phyloP scores from a whole-genome alignment of 2,797 vertebrate species.

The Prionace glauca region DNA sequence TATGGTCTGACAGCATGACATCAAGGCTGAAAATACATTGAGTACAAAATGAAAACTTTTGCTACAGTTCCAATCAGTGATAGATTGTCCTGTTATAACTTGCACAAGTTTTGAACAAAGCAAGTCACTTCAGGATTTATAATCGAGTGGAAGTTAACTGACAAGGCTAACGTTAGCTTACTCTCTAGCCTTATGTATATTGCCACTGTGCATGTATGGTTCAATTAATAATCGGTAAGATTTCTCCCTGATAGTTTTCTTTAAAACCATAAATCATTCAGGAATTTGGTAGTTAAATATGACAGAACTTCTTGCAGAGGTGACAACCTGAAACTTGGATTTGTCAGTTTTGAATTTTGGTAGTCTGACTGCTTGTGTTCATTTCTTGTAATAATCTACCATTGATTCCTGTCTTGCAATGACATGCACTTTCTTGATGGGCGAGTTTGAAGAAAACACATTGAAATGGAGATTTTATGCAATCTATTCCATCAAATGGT shows the following conservation, averaged over 20 bases:
- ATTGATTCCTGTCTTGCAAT: neutral
- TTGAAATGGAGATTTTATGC: conserved; percentile 27
- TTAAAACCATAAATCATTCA: neutral
- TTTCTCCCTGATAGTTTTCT: neutral
- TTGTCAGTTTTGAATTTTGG: neutral
- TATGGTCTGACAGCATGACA: neutral
- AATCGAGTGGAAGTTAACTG: neutral
- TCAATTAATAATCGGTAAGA: neutral
- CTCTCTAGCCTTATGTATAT: neutral
- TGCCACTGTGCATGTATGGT: neutral
- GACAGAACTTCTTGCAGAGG: neutral
- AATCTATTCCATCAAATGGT: conserved; percentile 19
- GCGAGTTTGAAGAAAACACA: neutral
- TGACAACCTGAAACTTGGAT: neutral
- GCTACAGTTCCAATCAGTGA: neutral
- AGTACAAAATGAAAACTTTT: neutral
- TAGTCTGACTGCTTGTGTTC: neutral
- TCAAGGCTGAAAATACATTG: neutral
- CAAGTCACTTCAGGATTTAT: neutral
- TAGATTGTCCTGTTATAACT: neutral
- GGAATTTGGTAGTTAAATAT: neutral
- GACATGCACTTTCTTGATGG: neutral
- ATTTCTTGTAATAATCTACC: neutral
- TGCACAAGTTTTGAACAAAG: neutral
- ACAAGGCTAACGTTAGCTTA: neutral